These are phyloP conservation scores for Oophaga pumilio DNA, from an alignment of 2,113 vertebrate species.

Conservation along the genomic window DNA sequence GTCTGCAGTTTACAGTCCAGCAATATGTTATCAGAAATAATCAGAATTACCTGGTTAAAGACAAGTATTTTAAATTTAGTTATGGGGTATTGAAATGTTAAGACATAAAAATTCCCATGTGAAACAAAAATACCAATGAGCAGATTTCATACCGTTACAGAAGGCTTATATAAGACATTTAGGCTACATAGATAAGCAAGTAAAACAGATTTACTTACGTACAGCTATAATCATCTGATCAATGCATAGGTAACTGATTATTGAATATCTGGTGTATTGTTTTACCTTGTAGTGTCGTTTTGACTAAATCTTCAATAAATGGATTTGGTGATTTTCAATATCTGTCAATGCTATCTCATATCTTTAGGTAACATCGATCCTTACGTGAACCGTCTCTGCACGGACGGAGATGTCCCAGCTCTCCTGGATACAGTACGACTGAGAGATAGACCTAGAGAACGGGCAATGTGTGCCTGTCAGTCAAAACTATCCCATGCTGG, in stretches of 20 bases:
- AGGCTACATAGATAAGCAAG: not conserved
- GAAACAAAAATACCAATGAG: not conserved
- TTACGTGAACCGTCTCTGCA: not conserved
- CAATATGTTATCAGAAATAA: not conserved
- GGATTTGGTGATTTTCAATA: slow-evolving; percentile 14
- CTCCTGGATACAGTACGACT: not conserved
- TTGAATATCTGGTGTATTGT: slow-evolving; percentile 57
- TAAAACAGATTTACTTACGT: not conserved
- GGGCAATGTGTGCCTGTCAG: slow-evolving; percentile 69
- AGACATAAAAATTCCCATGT: not conserved
- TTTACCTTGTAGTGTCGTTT: slow-evolving; percentile 34
- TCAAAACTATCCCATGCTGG: slow-evolving; percentile 57
- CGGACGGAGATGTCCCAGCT: slow-evolving; percentile 28
- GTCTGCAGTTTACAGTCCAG: not conserved
- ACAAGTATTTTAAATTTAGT: no score
- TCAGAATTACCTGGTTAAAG: not conserved
- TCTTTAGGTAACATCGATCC: slow-evolving; percentile 7
- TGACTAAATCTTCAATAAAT: not conserved
- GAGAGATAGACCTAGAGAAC: not conserved
- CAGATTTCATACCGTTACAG: not conserved
- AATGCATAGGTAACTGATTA: not conserved
- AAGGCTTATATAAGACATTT: not conserved
- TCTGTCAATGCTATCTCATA: slow-evolving; percentile 17
- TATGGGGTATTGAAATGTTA: not conserved
- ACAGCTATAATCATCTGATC: not conserved